These are phyloP conservation scores for Botrylloides violaceus DNA, from an alignment of 23 tunicate species.

Conservation along the genomic window DNA sequence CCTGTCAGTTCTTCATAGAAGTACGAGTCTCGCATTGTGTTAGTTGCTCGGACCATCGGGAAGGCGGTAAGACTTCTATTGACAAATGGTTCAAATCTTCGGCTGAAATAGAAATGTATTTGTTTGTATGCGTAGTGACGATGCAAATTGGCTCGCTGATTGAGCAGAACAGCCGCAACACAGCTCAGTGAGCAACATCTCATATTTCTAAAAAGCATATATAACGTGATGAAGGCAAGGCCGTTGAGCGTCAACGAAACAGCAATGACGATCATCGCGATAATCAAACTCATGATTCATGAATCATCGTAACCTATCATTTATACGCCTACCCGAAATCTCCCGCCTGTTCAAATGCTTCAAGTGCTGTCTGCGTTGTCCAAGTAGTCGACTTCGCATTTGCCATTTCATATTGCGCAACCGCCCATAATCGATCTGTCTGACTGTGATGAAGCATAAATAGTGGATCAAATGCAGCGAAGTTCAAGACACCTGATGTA, in stretches of 20 bases:
- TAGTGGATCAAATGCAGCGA: constrained; percentile 24
- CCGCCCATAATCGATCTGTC: constrained; percentile 17
- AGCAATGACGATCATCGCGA: too few relatives aligned
- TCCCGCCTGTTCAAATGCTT: constrained; percentile 5
- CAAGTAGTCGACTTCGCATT: background rate
- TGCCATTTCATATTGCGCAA: constrained; percentile 1
- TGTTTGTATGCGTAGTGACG: too few relatives aligned
- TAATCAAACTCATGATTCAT: too few relatives aligned
- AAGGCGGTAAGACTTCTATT: constrained; percentile 1
- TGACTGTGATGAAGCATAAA: constrained; percentile 18
- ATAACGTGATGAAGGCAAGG: too few relatives aligned
- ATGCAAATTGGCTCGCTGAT: too few relatives aligned
- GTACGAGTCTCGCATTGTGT: constrained; percentile 21
- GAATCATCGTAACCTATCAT: too few relatives aligned
- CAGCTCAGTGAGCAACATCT: too few relatives aligned
- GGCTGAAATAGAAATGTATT: constrained; percentile 6
- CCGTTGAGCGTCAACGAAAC: too few relatives aligned
- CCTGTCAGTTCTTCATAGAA: constrained; percentile 21
- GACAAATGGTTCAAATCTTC: constrained; percentile 19
- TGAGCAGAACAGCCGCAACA: too few relatives aligned
- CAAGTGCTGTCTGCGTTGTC: constrained; percentile 18
- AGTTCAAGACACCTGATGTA: background rate
- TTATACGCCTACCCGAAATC: constrained; percentile 21
- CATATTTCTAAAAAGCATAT: too few relatives aligned
- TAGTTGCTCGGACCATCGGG: constrained; percentile 19